Percentiles rank a stretch among this genome's conserved stretches.
phyloP scores from a whole-genome alignment of 2,113 vertebrate genomes.

The Myocastor coypus region DNA sequence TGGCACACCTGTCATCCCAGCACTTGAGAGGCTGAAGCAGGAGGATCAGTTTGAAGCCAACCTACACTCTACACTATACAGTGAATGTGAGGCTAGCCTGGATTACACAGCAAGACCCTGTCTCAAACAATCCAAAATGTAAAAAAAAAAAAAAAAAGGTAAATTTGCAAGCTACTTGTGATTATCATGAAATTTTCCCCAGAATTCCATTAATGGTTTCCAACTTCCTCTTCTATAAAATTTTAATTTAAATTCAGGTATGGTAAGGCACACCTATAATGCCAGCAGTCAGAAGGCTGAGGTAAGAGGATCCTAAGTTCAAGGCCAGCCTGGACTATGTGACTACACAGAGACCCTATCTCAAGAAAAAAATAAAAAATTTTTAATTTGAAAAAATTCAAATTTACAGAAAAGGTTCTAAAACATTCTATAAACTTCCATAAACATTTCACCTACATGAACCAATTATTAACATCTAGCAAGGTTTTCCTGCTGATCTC shows the following conservation, averaged over 20 bases:
- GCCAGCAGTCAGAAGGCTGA: neutral
- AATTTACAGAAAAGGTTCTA: constrained; percentile 40
- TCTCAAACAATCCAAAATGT: neutral
- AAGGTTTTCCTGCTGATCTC: neutral
- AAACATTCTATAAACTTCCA: neutral
- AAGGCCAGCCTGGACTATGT: neutral
- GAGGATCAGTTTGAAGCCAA: neutral
- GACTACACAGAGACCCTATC: neutral
- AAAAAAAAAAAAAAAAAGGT: neutral
- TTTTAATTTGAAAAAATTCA: constrained; percentile 25
- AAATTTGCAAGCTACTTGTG: constrained; percentile 21
- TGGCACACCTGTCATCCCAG: neutral
- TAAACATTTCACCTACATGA: neutral
- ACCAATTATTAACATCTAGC: constrained; percentile 22
- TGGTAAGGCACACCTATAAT: neutral
- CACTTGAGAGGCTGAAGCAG: neutral
- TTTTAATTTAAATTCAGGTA: neutral
- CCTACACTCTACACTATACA: neutral
- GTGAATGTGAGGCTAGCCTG: neutral
- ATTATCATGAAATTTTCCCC: neutral
- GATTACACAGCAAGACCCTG: neutral
- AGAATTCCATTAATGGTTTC: neutral
- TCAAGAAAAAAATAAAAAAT: neutral
- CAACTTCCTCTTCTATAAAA: constrained; percentile 24
- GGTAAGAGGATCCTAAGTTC: neutral